Conservation (phyloP, 2,113 vertebrate genomes). For the Tringa solitaria region DNA sequence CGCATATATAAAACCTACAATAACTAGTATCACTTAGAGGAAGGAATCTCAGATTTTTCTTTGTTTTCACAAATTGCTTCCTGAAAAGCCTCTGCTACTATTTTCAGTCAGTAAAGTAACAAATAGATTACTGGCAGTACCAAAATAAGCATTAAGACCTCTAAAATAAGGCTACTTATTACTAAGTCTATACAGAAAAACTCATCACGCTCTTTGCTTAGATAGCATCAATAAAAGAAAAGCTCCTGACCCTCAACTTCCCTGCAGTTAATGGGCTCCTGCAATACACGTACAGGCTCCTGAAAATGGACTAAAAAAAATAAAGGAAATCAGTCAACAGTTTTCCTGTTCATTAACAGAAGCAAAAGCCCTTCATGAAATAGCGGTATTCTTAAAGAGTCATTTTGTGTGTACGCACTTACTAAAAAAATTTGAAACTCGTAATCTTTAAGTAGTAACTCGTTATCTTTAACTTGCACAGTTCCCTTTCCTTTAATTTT, state of each 20-base stretch:
- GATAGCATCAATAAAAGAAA: not conserved
- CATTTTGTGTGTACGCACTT: accelerated
- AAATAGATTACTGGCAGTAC: not conserved
- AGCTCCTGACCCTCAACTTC: not conserved
- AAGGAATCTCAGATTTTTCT: not conserved
- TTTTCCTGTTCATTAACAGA: not conserved
- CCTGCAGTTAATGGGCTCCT: not conserved
- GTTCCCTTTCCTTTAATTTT: not conserved
- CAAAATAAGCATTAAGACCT: not conserved
- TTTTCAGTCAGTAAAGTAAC: not conserved
- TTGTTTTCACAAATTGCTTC: not conserved
- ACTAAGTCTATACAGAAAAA: not conserved
- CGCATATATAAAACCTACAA: not conserved
- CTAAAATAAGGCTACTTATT: not conserved
- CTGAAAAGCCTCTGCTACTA: not conserved
- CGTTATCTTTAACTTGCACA: not conserved
- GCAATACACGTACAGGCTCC: not conserved
- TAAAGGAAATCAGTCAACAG: not conserved
- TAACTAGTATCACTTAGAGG: not conserved
- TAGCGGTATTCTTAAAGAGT: not conserved
- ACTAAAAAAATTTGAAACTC: not conserved
- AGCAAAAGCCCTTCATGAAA: not conserved
- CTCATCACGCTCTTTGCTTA: not conserved
- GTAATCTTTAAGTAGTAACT: not conserved
- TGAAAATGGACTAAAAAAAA: not conserved